These are phyloP conservation scores for Amblyopsis hoosieri DNA, from an alignment of 2,797 vertebrate species.

Conservation along the genomic window DNA sequence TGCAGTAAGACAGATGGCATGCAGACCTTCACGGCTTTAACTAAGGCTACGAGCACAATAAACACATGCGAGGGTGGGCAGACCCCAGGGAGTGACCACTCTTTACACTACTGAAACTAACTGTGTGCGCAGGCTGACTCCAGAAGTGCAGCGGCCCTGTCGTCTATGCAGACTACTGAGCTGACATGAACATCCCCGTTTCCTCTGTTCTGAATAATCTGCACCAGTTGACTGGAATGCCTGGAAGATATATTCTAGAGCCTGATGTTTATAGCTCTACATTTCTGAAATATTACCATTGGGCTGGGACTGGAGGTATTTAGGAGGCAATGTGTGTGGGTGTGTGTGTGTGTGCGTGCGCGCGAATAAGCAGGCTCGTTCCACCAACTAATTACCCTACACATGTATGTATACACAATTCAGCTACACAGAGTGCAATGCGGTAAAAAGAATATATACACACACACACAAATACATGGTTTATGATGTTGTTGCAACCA, in stretches of 20 bases:
- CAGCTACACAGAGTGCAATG: conserved; percentile 38
- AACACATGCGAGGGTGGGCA: too few relatives aligned
- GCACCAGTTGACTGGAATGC: conserved; percentile 46
- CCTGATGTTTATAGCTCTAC: conserved; percentile 62
- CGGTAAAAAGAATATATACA: conserved; percentile 18
- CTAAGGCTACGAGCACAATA: conserved; percentile 42
- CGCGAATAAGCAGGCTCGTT: conserved; percentile 45
- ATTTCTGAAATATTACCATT: conserved; percentile 71
- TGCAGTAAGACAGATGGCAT: conserved; percentile 58
- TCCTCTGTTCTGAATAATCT: conserved; percentile 48
- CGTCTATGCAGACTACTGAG: conserved; percentile 74
- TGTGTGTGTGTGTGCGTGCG: too few relatives aligned
- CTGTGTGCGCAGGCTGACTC: conserved; percentile 45
- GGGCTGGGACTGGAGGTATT: conserved; percentile 66
- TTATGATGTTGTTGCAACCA: conserved; percentile 22
- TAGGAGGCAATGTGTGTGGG: conserved; percentile 56
- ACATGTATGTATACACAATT: conserved; percentile 62
- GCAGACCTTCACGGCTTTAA: conserved; percentile 54
- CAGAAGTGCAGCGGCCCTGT: conserved; percentile 34
- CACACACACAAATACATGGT: conserved; percentile 8
- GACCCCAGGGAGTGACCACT: conserved; percentile 48
- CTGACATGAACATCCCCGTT: conserved; percentile 40
- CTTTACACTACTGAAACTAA: conserved; percentile 70
- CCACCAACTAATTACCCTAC: conserved; percentile 46
- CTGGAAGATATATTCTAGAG: conserved; percentile 60